A percentile compares a stretch with the other conserved stretches of the same genome.
These are phyloP conservation scores for Whitmania pigra DNA, from an alignment of 1,140 invertebrate genomes.

Conservation along the genomic window DNA sequence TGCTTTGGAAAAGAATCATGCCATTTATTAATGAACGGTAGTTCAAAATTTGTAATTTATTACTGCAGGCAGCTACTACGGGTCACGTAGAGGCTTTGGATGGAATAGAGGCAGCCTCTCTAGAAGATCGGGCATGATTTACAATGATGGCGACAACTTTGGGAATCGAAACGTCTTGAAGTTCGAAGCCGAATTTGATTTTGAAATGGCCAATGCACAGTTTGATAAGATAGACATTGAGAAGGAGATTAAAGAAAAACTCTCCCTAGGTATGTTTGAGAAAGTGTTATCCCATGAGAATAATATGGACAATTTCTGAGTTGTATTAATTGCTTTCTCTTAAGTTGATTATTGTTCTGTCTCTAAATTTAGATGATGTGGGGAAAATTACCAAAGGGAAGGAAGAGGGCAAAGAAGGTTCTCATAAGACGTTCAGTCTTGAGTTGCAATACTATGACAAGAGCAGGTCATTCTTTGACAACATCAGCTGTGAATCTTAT, in stretches of 20 bases:
- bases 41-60: neutral
- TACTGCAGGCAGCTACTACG: neutral
- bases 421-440: neutral
- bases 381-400: neutral
- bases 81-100: neutral
- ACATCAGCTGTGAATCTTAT: slow-evolving; percentile 92
- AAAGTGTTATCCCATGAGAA: neutral
- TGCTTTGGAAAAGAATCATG: too few relatives aligned
- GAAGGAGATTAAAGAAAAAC: slow-evolving; percentile 67
- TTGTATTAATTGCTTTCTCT: neutral
- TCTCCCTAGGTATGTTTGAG: slow-evolving; percentile 57
- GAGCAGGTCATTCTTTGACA: slow-evolving; percentile 95
- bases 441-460: slow-evolving; percentile 67
- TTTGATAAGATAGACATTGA: slow-evolving; percentile 53
- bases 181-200: slow-evolving; percentile 92
- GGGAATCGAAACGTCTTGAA: slow-evolving; percentile 52
- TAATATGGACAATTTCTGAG: neutral
- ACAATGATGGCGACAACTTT: slow-evolving; percentile 22
- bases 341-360: neutral
- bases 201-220: slow-evolving; percentile 89
- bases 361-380: neutral
- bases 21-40: neutral
- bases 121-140: neutral
- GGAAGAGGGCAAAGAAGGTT: neutral
- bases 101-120: neutral